Base-by-base conservation (phyloP, 2,113 vertebrate genomes). In the Rutilus rutilus region DNA sequence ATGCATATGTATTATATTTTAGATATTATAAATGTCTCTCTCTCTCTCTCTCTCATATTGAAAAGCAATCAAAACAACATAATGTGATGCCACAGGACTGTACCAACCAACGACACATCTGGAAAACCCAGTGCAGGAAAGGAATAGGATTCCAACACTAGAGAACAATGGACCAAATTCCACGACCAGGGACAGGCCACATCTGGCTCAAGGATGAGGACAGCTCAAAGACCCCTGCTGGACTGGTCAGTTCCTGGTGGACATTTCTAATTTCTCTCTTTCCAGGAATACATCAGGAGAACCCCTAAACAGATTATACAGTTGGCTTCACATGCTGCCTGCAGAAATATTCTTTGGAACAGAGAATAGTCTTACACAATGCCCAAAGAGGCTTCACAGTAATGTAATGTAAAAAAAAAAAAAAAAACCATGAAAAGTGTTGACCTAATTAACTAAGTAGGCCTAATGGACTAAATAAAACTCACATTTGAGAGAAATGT, bases 81-180 rank as follows among this genome's bases (percentile, higher is more conserved):
- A 60, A 21, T 42, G 23, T 79, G 27, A 78, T 60, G 77, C 59
- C 78, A 80, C 42, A 21, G n/a, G 59, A 45, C 39, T 47, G 59
- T 64, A 47, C 78, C 83, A 81, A 82, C 52, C 71, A 83, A 62
- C 69, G 45, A 30, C 87, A 89, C 86, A 91, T 92, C 87, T 92
- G 90, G 86, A 83, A 84, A 87, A 86, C 57, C 45, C 59, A 86
- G 47, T 17, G 42, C 62, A 67, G 50, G 6, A 80, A 86, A 87
- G 80, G 52, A 59, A 78, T 85, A 45, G 87, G 89, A 93, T 90
- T 87, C 89, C 52, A 89, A 42, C 81, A 65, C 89, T 90, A 57
- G 86, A 92, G 92, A 93, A 93, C 92, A 93, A 93, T 92, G 87
- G 88, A 91, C 85, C 30, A 84, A 80, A 91, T 84, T 86, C 88